phyloP scores from a whole-genome alignment of 2,113 vertebrate species.

The Aptenodytes forsteri region DNA sequence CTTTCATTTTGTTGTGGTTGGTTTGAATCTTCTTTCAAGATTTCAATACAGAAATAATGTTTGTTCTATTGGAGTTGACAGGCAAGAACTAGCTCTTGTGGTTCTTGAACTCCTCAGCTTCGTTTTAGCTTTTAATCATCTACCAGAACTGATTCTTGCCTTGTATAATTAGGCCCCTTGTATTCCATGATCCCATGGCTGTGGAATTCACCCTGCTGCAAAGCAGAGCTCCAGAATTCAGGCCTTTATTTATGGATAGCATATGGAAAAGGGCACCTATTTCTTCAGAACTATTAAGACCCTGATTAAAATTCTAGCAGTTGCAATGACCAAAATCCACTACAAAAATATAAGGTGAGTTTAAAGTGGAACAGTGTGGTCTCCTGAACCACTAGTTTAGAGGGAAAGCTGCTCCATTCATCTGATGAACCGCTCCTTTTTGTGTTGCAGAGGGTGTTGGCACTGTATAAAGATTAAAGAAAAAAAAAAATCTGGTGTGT shows the following conservation, averaged over 20 bases:
- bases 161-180: neutral
- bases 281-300: neutral
- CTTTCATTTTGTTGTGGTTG: neutral
- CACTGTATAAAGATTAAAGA: neutral
- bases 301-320: neutral
- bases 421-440: neutral
- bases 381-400: neutral
- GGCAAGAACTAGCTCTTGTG: conserved; percentile 30
- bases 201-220: neutral
- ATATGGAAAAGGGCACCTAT: neutral
- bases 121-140: conserved; percentile 7
- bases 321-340: neutral
- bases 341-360: neutral
- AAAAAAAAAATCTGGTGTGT: neutral
- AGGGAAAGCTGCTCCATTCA: neutral
- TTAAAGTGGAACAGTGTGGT: neutral
- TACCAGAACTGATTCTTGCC: conserved; percentile 13
- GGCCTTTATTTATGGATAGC: neutral
- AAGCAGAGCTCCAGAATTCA: neutral
- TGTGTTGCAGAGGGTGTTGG: neutral
- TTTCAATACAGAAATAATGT: neutral
- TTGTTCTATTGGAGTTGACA: neutral
- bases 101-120: conserved; percentile 11
- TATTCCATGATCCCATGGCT: conserved; percentile 18
- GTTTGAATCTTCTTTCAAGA: conserved; percentile 20